Base-by-base conservation (phyloP, 2,888 invertebrate genomes). In the Caenorhabditis panamensis region DNA sequence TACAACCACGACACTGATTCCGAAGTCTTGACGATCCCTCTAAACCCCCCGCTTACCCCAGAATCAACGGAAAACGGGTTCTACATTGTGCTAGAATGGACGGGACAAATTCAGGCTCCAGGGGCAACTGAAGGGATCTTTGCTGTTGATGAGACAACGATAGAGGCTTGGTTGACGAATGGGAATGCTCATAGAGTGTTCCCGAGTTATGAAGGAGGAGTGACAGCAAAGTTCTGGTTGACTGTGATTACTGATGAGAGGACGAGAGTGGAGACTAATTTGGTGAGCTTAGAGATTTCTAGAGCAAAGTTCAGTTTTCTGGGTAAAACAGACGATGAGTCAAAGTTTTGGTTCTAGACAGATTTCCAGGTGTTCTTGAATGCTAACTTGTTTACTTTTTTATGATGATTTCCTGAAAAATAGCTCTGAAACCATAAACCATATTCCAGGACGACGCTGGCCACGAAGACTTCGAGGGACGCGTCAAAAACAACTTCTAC, bases 401-500 rank as follows among this genome's bases (percentile, higher is more conserved):
- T n/a, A n/a, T n/a, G n/a, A n/a, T n/a, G n/a, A n/a, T n/a, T n/a
- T n/a, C n/a, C n/a, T n/a, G n/a, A n/a, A n/a, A n/a, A n/a, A n/a
- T n/a, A n/a, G n/a, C n/a, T n/a, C n/a, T n/a, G n/a, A n/a, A n/a
- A n/a, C n/a, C n/a, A n/a, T n/a, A n/a, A n/a, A n/a, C n/a, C n/a
- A n/a, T n/a, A n/a, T 47, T 64, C 13, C 58, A 72, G 72, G 63
- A 72, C 24, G 72, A 72, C 31, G 72, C 63, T n/a, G 72, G 72
- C 0, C 63, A 64, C 26, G 63, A 72, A 64, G 72, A 72, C 2
- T 64, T 37, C 24, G 72, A 72, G 26, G 72, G 72, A 8, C 31
- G 49, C 5, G 72, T 72, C 22, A 72, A 72, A 37, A 56, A 64
- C 22, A 72, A 72, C 47, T 72, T 72, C 47, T 41, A 24, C 44